These are phyloP conservation scores for Cheilosia grossa DNA, from an alignment of 2,888 invertebrate genomes.

Conservation along the genomic window DNA sequence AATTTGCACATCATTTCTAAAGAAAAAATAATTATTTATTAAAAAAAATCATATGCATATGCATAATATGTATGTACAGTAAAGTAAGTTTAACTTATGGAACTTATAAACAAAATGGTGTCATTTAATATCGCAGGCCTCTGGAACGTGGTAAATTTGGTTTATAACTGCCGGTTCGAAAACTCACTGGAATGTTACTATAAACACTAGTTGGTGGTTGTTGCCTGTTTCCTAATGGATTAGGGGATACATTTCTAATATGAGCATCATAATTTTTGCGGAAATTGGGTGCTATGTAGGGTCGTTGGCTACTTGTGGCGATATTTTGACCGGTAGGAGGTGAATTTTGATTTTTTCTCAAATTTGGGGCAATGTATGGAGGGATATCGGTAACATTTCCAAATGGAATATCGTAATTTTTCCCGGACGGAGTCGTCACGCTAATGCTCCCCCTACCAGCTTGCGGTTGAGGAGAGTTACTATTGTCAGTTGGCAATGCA, in stretches of 20 bases:
- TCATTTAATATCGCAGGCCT: conserved; percentile 80
- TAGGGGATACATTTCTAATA: conserved; percentile 34
- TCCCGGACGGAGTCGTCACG: conserved; percentile 80
- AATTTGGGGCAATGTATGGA: conserved; percentile 81
- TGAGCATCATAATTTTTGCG: conserved; percentile 77
- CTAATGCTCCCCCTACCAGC: conserved; percentile 77
- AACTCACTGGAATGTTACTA: conserved; percentile 73
- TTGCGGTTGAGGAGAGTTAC: conserved; percentile 27
- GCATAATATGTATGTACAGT: background rate
- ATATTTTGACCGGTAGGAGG: conserved; percentile 34
- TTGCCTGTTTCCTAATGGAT: conserved; percentile 35
- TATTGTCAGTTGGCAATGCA: background rate
- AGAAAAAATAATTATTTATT: too few species aligned
- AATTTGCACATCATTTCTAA: too few species aligned
- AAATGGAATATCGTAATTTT: conserved; percentile 79
- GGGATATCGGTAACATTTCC: conserved; percentile 78
- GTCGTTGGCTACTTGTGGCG: conserved; percentile 80
- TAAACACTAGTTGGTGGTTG: conserved; percentile 48
- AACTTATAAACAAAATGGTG: conserved; percentile 60
- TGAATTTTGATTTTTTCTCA: conserved; percentile 76
- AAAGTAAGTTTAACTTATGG: background rate
- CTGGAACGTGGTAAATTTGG: conserved; percentile 79
- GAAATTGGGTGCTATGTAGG: conserved; percentile 81
- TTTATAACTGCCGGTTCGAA: conserved; percentile 77
- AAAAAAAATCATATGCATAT: too few species aligned